Conservation (phyloP, 2,888 invertebrate genomes). For the Pomacea canaliculata region DNA sequence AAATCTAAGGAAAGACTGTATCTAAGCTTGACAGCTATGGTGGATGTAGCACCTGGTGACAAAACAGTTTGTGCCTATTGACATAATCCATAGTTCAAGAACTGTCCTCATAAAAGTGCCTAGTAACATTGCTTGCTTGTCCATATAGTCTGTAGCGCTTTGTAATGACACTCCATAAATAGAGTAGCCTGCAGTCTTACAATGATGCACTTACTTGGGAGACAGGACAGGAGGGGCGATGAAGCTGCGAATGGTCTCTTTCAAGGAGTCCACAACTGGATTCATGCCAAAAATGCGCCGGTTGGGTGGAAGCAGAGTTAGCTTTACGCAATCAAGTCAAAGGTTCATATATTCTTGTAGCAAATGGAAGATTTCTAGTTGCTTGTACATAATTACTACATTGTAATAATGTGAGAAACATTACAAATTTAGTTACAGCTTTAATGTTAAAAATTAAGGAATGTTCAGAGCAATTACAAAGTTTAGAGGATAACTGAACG, state of each 20-base stretch:
- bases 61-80: too few relatives aligned
- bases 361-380: constrained; percentile 9
- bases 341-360: neutral
- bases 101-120: too few relatives aligned
- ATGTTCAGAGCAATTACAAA: too few relatives aligned
- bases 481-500: too few relatives aligned
- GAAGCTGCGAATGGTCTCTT: constrained; percentile 87
- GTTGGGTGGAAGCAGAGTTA: constrained; percentile 66
- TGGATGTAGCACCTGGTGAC: too few relatives aligned
- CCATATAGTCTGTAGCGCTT: too few relatives aligned
- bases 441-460: neutral
- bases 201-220: constrained; percentile 73
- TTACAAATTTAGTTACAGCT: neutral
- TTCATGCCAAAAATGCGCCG: constrained; percentile 74
- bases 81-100: too few relatives aligned
- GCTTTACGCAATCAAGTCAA: constrained; percentile 42
- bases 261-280: constrained; percentile 82
- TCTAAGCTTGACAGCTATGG: too few relatives aligned
- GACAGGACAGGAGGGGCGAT: constrained; percentile 91
- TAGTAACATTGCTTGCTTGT: too few relatives aligned
- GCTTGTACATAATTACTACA: neutral
- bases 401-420: neutral
- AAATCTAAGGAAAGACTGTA: too few relatives aligned
- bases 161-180: too few relatives aligned
- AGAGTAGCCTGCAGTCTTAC: too few relatives aligned